Base-by-base conservation (phyloP, 2,113 vertebrate species). In the Cyprinodon tularosa region DNA sequence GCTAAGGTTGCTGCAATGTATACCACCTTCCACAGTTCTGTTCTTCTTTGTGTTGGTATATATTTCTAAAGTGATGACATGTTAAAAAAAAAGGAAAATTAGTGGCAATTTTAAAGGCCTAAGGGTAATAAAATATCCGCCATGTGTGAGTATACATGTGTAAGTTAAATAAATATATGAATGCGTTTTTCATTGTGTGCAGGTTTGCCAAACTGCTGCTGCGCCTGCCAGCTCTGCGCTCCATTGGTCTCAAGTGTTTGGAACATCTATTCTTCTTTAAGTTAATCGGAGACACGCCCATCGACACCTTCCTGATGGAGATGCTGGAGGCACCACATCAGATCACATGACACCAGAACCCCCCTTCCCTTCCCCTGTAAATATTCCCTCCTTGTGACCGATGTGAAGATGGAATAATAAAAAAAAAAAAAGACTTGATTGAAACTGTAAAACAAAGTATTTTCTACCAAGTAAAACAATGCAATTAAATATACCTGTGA, bases 191-290 rank as follows among this genome's bases (percentile, higher is more conserved):
- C 0, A 13, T n/a, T 1, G 17, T 59, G 65, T 48, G 20, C 92
- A 98, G 97, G 91, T 99, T 98, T 78, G 97, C 97, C 88, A 98
- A 99, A 83, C 95, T 98, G 69, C 92, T 98, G 3, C 94, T 98
- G 61, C 96, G 97, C 61, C 95, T 99, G 44, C 97, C 97, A 0
- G 97, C 97, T 0, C 94, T 98, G 74, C 95, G 97, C 60, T 99
- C 97, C 86, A 99, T 99, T 0, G 97, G 97, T 71, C 90, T 99
- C 75, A 99, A 99, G 77, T 99, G 97, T 92, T 91, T 98, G 86
- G 97, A 99, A 90, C 97, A 99, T 89, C 96, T 98, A 53, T 98
- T 98, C 93, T 99, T 98, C 95, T 99, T 98, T 93, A 99, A 99
- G 91, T 94, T 99, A 65, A 99, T 99, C 0, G 97, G 97, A 4